Evolutionary conservation across 2,113 vertebrate genomes (phyloP), one percentile per base, ranked within the genome.

Genomic region (Bubalus kerabau): DNA sequence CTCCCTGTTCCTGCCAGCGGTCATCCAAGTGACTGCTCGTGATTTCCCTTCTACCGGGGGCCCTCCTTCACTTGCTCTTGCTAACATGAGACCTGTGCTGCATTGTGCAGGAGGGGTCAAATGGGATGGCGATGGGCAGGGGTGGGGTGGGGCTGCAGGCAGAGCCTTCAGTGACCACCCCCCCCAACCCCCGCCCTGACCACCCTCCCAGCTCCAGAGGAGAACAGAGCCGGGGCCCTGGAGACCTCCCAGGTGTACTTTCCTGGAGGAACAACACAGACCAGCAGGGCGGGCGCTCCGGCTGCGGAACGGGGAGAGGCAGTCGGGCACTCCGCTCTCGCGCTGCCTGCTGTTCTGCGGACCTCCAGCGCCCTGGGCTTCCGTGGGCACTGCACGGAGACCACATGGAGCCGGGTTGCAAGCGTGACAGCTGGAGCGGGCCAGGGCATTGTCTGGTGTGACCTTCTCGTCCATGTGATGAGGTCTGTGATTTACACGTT

Each of bases 281-380:
- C 3, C n/a, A 46, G 84, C 36, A 6, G 21, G 19, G 88, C 21
- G 0, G 23, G 54, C 0, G 0, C 36, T 15, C 40, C 3, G 4
- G 71, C 54, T 14, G 14, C 2, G 1, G 43, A 16, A 32, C 26
- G 10, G 62, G 83, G 12, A 3, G 3, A 6, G 9, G 9, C 10
- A 23, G n/a, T 40, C 67, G 23, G n/a, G 67, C n/a, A 7, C 30
- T 50, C 56, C 9, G 3, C 13, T 1, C 19, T 12, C 3, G 19
- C 19, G 7, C 24, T 40, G 14, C 24, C 11, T 3, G 17, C 24
- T 57, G 56, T 40, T 30, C 48, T 8, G 17, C 0, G 0, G 76
- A 15, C 56, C 11, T 17, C 26, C 6, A 2, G 43, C 5, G 2
- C 10, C 43, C 62, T 8, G 85, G 16, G 11, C 52, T 56, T 57